Base-by-base conservation (phyloP, 2,113 vertebrate species). In the Oncorhynchus mykiss region DNA sequence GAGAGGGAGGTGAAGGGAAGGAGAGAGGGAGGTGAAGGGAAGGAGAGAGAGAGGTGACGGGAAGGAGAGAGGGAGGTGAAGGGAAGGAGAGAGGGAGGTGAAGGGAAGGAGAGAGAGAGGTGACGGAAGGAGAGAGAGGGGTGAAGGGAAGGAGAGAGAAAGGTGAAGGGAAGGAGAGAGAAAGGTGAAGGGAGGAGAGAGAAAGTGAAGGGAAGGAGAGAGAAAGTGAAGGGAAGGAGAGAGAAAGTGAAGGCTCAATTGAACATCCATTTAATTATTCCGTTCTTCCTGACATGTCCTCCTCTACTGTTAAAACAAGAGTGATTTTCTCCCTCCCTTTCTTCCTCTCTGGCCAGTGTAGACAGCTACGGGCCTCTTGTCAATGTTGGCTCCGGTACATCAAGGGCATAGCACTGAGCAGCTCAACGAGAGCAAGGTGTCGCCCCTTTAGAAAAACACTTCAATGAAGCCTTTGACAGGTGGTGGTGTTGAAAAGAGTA, bases 381-480 rank as follows among this genome's bases (percentile, higher is more conserved):
- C 82, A 74, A 82, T 29, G 59, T 75, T 86, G 78, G 22, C 76
- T 82, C 72, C 78, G 16, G 22, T 75, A 83, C 82, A 81, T 87
- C 84, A 90, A 87, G 84, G 80, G 84, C 81, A 75, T 71, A 76
- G 5, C 79, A 82, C 83, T 45, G 59, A 27, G 73, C 24, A 71
- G 82, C 80, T 84, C 77, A 81, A 54, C n/a, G 64, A 73, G 57
- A 82, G 82, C 51, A 72, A 22, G 77, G 45, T 78, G 25, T 31
- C 2, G 27, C 82, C 86, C 57, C 83, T 85, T 82, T 82, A 82
- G 81, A 72, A 87, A 88, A 89, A 90, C 86, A 82, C 87, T 87
- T 88, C 82, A 87, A 88, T 83, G 80, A 83, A 82, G 79, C 80
- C 75, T 82, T 85, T 87, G 88, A 88, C 87, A 88, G 86, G 84